Evolutionary conservation across 2,113 vertebrate genomes (phyloP).

Genomic region (Sebastes schlegelii): DNA sequence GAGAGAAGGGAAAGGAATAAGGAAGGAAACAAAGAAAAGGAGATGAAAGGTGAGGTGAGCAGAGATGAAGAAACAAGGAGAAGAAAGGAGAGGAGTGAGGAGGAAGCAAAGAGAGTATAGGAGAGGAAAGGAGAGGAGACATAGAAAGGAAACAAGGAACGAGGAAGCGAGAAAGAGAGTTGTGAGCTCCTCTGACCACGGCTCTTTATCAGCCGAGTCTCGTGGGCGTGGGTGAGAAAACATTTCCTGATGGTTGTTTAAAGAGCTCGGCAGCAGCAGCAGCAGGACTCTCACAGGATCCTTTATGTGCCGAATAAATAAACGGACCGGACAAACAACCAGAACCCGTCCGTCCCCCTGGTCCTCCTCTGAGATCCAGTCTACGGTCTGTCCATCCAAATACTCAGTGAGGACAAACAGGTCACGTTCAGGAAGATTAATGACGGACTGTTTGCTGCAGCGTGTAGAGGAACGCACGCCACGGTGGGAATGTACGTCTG

Average conservation of each 20-base stretch:
- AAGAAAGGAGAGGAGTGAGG: no score
- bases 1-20: no score
- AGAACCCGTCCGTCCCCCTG: neutral
- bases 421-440: constrained; percentile 21
- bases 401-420: constrained; percentile 18
- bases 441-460: neutral
- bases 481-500: neutral
- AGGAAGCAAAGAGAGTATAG: no score
- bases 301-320: constrained; percentile 3
- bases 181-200: neutral
- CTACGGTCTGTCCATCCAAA: constrained; percentile 12
- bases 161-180: neutral
- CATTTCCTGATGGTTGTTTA: constrained; percentile 7
- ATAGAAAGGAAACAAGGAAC: neutral
- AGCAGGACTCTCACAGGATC: neutral
- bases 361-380: neutral
- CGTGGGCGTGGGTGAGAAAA: constrained; percentile 10
- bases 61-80: no score
- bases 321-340: neutral
- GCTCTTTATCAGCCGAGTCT: neutral
- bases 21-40: no score
- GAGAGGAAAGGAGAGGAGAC: neutral
- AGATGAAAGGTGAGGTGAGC: no score
- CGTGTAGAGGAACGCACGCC: neutral
- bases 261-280: neutral